phyloP scores from a whole-genome alignment of 1,140 invertebrate species.

The Cyclina sinensis region DNA sequence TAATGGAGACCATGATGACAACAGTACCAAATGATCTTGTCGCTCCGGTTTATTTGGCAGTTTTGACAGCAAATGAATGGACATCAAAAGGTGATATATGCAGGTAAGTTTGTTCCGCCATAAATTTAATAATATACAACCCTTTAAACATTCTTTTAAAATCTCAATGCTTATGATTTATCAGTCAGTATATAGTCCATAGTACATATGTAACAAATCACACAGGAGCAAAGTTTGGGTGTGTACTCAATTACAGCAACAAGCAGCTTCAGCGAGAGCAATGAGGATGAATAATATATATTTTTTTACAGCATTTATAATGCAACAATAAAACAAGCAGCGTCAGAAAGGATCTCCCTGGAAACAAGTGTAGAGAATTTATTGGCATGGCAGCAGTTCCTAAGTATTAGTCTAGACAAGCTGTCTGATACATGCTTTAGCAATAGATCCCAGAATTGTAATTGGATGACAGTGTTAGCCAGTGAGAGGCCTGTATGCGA shows the following conservation, averaged over 20 bases:
- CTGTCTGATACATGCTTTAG: not conserved
- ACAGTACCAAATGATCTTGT: not conserved
- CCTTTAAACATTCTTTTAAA: too few relatives aligned
- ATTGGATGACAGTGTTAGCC: not conserved
- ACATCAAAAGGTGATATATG: not conserved
- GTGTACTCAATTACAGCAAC: too few relatives aligned
- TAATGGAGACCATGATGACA: not conserved
- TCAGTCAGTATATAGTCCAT: too few relatives aligned
- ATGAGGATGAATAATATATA: too few relatives aligned
- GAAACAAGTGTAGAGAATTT: not conserved
- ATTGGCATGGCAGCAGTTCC: constrained; percentile 9
- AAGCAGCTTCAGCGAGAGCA: too few relatives aligned
- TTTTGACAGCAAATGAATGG: constrained; percentile 8
- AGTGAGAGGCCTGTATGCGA: constrained; percentile 27
- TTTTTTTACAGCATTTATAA: constrained; percentile 21
- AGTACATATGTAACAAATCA: too few relatives aligned
- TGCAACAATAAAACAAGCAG: not conserved
- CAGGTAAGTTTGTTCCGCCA: constrained; percentile 10
- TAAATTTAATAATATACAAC: too few relatives aligned
- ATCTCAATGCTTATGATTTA: too few relatives aligned
- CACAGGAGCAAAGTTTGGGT: too few relatives aligned
- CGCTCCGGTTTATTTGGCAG: not conserved
- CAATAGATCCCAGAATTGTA: not conserved
- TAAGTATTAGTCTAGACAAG: not conserved
- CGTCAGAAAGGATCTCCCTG: not conserved